phyloP scores from a whole-genome alignment of 1,140 invertebrate genomes.

The Hetaerina americana region DNA sequence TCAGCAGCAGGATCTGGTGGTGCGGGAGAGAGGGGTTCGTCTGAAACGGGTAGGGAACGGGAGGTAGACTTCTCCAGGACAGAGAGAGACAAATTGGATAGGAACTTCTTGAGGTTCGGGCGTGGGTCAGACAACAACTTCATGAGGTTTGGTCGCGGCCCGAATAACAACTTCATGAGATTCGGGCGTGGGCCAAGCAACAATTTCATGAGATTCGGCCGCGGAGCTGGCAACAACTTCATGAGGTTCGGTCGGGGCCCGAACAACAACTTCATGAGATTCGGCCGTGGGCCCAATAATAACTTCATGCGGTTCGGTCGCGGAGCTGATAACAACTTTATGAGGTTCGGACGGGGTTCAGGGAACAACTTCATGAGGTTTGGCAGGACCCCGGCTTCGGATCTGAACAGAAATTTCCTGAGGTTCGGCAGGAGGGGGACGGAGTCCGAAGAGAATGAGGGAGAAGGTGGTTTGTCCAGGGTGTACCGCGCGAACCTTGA shows the following conservation, averaged over 20 bases:
- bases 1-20: neutral
- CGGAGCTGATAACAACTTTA: neutral
- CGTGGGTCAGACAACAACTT: neutral
- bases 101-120: conserved; percentile 3
- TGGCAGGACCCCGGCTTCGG: neutral
- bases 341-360: neutral
- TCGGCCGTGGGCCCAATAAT: neutral
- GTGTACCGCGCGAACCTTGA: neutral
- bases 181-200: conserved; percentile 6
- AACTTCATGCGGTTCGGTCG: neutral
- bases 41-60: neutral
- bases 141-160: neutral
- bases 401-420: neutral
- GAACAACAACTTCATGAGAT: neutral
- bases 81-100: neutral
- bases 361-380: neutral
- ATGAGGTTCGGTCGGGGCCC: neutral
- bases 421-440: neutral
- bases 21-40: neutral
- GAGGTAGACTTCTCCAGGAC: neutral
- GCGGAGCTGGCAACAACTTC: neutral
- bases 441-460: too few species aligned
- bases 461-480: neutral
- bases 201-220: conserved; percentile 4
- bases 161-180: neutral